Evolutionary conservation across 1,140 invertebrate genomes (phyloP).

Genomic region (Dinothrombium tinctorium): DNA sequence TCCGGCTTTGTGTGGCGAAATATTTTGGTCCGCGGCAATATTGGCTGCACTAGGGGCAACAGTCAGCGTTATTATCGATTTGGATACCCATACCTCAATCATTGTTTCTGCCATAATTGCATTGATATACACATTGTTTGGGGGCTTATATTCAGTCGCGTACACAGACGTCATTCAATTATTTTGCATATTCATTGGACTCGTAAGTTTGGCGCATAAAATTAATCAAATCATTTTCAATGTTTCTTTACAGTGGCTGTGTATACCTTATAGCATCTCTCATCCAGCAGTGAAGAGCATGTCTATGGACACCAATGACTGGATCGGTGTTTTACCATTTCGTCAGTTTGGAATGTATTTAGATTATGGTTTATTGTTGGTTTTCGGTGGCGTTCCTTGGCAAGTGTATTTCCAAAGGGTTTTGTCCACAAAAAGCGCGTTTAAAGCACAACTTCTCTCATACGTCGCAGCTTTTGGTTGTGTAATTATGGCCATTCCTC

Average conservation of each 20-base stretch:
- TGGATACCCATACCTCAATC: conserved; percentile 72
- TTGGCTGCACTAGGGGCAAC: conserved; percentile 84
- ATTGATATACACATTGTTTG: conserved; percentile 89
- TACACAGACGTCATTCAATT: conserved; percentile 97
- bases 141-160: conserved; percentile 88
- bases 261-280: conserved; percentile 80
- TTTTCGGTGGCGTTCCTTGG: conserved; percentile 97
- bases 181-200: conserved; percentile 90
- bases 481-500: conserved; percentile 84
- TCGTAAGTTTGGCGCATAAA: too few relatives aligned
- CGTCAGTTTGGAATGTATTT: conserved; percentile 55
- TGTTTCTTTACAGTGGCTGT: too few relatives aligned
- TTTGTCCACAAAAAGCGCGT: conserved; percentile 75
- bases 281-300: conserved; percentile 55
- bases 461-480: conserved; percentile 87
- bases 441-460: conserved; percentile 74
- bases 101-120: conserved; percentile 86
- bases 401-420: conserved; percentile 97
- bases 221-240: too few relatives aligned
- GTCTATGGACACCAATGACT: conserved; percentile 53
- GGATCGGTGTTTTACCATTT: conserved; percentile 52
- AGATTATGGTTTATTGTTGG: conserved; percentile 67
- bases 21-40: conserved; percentile 91
- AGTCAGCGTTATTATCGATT: conserved; percentile 80
- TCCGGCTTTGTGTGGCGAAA: conserved; percentile 85